Percentiles rank a stretch among this genome's conserved stretches.
These are phyloP conservation scores for Drosophila ananassae DNA, from an alignment of 1,140 invertebrate species.

Conservation along the genomic window DNA sequence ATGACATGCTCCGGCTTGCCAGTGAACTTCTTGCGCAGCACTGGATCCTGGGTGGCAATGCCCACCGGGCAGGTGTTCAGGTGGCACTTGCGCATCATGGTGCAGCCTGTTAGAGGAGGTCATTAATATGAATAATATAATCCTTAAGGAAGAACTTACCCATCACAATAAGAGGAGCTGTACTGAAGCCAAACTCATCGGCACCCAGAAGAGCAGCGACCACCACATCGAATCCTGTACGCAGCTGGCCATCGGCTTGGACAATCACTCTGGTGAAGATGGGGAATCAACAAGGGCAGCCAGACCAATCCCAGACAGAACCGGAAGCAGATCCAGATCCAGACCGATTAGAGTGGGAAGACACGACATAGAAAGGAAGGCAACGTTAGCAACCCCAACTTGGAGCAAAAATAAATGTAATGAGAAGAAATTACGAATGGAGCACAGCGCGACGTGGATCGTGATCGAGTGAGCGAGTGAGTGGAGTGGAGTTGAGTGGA, in stretches of 20 bases:
- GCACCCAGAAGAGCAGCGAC: conserved; percentile 97
- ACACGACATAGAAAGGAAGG: conserved; percentile 77
- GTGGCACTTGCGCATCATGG: conserved; percentile 99
- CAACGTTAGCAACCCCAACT: conserved; percentile 56
- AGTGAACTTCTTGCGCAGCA: conserved; percentile 97
- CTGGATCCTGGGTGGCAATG: conserved; percentile 98
- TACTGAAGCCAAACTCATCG: conserved; percentile 99
- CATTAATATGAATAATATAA: background rate
- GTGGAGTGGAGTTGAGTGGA: conserved; percentile 27
- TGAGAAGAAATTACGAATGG: conserved; percentile 83
- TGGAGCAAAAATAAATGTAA: conserved; percentile 43
- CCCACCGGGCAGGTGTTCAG: conserved; percentile 99
- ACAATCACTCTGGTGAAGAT: conserved; percentile 90
- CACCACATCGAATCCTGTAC: conserved; percentile 98
- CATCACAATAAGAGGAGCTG: conserved; percentile 98
- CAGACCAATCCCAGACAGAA: background rate
- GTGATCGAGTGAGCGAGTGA: conserved; percentile 72
- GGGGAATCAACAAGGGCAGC: background rate
- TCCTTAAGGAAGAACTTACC: conserved; percentile 82
- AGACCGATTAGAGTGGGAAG: conserved; percentile 53
- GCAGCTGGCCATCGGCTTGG: conserved; percentile 97
- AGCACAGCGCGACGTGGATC: conserved; percentile 74
- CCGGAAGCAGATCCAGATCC: background rate
- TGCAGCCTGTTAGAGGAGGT: conserved; percentile 88
- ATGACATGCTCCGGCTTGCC: conserved; percentile 99